Base-by-base conservation (phyloP, 2,888 invertebrate species). In the Chrysina gloriosa region DNA sequence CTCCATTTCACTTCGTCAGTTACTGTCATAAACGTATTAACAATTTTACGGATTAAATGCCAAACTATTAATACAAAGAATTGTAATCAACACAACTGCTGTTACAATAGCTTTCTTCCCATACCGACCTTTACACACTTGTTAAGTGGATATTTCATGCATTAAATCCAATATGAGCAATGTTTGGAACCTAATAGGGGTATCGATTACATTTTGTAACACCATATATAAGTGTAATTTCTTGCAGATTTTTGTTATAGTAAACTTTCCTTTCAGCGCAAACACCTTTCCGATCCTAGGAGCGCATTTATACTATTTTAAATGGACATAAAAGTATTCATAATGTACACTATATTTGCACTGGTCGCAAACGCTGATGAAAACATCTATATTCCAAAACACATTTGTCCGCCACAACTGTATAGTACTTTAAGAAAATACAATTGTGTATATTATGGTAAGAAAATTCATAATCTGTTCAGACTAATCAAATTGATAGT, bases 81-180 rank as follows among this genome's bases (percentile, higher is more conserved):
- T 11, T 34, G 56, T 48, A 66, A 66, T 66, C 66, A 66, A 58
- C 45, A 23, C 67, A 67, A 63, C 50, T 67, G 67, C 63, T 63
- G 16, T 9, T 25, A 52, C 63, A 67, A 67, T 36, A 45, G 16
- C 52, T 1, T n/a, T 31, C 14, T 67, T 67, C 67, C 63, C 67
- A 67, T 50, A 52, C 45, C 14, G 27, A 42, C 19, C 27, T 61
- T 56, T 34, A 16, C 39, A 42, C 27, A 16, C 27, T 61, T 14
- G 11, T 63, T 21, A 11, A 48, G 7, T 7, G 3, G 11, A 23
- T 23, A 65, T 7, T 36, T 1, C 16, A 23, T 7, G 42, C 21
- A 42, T 27, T 29, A 5, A 42, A 61, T 27, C 29, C 14, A 42
- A 61, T 7, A 27, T 27, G 25, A 67, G 63, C 45, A 54, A 45